Evolutionary conservation across 2,113 vertebrate species (phyloP).

Genomic region (Nibea coibor): DNA sequence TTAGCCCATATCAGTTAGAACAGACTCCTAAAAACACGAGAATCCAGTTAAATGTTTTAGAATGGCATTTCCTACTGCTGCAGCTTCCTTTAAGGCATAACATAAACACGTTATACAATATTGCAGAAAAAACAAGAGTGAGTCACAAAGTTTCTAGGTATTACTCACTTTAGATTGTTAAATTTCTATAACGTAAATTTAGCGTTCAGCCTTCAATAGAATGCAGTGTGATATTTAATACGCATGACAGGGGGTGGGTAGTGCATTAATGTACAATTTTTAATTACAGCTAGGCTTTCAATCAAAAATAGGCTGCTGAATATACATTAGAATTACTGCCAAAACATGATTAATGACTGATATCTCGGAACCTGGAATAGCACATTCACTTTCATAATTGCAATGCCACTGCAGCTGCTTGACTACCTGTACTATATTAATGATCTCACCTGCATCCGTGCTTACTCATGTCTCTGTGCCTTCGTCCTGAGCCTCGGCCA

Average conservation of each 20-base stretch:
- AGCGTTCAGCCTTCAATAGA: neutral
- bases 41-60: too few relatives aligned
- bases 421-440: neutral
- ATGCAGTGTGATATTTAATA: neutral
- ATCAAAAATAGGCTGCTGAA: neutral
- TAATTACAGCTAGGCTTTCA: slow-evolving; percentile 19
- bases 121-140: neutral
- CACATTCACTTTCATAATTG: slow-evolving; percentile 26
- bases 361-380: neutral
- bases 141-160: neutral
- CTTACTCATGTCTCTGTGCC: neutral
- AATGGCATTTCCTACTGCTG: too few relatives aligned
- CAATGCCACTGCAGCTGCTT: neutral
- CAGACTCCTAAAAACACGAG: too few relatives aligned
- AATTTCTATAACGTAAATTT: neutral
- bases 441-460: slow-evolving; percentile 14
- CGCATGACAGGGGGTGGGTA: neutral
- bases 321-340: slow-evolving; percentile 24
- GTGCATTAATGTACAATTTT: neutral
- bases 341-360: slow-evolving; percentile 22
- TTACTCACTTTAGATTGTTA: neutral
- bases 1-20: too few relatives aligned
- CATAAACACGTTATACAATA: too few relatives aligned
- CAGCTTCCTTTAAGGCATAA: too few relatives aligned
- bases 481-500: neutral